These are phyloP conservation scores for Sparidentex hasta DNA, from an alignment of 2,797 vertebrate genomes.

Conservation along the genomic window DNA sequence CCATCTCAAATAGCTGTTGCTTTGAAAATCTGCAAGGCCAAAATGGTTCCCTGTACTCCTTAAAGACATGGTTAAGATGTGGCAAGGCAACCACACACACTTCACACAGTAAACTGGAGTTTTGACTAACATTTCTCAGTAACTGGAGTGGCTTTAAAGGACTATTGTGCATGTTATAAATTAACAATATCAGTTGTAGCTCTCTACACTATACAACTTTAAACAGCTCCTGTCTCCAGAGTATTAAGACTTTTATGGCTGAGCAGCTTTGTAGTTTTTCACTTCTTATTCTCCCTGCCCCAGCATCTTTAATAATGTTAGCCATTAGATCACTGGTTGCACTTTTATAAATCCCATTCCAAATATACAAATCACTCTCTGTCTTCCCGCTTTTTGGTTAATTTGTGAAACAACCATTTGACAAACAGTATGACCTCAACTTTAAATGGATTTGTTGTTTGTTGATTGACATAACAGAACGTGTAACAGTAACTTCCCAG, in stretches of 20 bases:
- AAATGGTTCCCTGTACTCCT: slow-evolving; percentile 13
- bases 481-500: slow-evolving; percentile 5
- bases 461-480: neutral
- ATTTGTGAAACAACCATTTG: slow-evolving; percentile 19
- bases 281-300: slow-evolving; percentile 1
- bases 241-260: slow-evolving; percentile 36
- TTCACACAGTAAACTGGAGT: slow-evolving; percentile 4
- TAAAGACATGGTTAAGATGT: slow-evolving; percentile 10
- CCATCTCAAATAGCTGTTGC: slow-evolving; percentile 33
- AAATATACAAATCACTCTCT: slow-evolving; percentile 15
- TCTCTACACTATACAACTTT: slow-evolving; percentile 6
- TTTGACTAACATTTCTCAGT: slow-evolving; percentile 8
- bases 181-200: slow-evolving; percentile 13
- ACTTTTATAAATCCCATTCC: slow-evolving; percentile 13
- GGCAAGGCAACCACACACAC: slow-evolving; percentile 16
- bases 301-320: slow-evolving; percentile 25
- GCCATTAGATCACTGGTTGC: neutral
- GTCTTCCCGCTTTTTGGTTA: neutral
- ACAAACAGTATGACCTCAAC: slow-evolving; percentile 3
- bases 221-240: slow-evolving; percentile 16
- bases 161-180: slow-evolving; percentile 12
- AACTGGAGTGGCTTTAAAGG: slow-evolving; percentile 10
- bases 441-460: slow-evolving; percentile 2
- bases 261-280: slow-evolving; percentile 27
- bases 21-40: slow-evolving; percentile 34